phyloP scores from a whole-genome alignment of 2,797 vertebrate species.

The Potorous gilbertii region DNA sequence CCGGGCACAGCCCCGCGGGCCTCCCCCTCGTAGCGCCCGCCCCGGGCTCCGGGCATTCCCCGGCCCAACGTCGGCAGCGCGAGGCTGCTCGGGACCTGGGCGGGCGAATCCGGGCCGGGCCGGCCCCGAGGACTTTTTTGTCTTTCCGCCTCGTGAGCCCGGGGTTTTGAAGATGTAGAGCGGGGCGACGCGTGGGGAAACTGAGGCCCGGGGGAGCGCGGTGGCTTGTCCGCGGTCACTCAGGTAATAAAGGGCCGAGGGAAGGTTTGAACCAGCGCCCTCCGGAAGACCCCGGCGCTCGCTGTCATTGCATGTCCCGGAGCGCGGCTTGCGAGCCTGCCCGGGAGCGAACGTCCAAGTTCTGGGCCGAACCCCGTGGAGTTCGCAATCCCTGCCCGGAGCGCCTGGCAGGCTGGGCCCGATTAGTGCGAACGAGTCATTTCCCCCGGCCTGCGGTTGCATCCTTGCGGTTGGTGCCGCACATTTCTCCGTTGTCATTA shows the following conservation, averaged over 20 bases:
- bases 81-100: background rate
- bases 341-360: background rate
- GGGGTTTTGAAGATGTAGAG: background rate
- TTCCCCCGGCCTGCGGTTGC: background rate
- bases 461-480: background rate
- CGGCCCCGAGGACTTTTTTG: background rate
- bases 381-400: too few species aligned
- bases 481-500: too few species aligned
- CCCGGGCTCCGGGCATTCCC: background rate
- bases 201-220: background rate
- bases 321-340: background rate
- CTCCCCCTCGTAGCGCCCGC: background rate
- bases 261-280: background rate
- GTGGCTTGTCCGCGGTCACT: background rate
- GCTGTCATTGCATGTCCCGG: background rate
- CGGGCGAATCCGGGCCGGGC: background rate
- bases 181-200: background rate
- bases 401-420: background rate
- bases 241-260: background rate
- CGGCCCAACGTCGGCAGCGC: background rate
- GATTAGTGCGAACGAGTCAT: fast-evolving
- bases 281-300: background rate
- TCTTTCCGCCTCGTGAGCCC: background rate
- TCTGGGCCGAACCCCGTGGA: too few species aligned
- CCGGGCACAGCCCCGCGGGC: background rate